Evolutionary conservation across 2,888 invertebrate genomes (phyloP).

Genomic region (Augiades crinisus): DNA sequence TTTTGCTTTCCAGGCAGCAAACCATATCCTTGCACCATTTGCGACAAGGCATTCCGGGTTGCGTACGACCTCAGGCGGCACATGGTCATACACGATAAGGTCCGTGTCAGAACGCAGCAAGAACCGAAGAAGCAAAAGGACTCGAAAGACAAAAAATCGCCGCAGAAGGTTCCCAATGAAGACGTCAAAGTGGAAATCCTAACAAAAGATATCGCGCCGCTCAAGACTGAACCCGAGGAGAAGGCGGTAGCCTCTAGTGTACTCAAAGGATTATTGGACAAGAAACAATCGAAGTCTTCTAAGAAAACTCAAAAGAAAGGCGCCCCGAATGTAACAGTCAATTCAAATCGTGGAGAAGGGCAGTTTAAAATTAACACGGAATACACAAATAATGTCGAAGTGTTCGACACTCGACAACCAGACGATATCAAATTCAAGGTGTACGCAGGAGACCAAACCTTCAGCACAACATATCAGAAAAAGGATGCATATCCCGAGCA

Average conservation of each 20-base stretch:
- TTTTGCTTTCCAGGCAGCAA: constrained; percentile 82
- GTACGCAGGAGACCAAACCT: constrained; percentile 33
- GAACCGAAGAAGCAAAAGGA: constrained; percentile 41
- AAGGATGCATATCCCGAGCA: constrained; percentile 36
- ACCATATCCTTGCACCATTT: constrained; percentile 87
- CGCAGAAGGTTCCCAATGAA: constrained; percentile 31
- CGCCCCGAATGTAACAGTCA: constrained; percentile 61
- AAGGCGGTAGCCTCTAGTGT: constrained; percentile 11
- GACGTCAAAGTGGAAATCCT: constrained; percentile 28
- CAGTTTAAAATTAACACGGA: constrained; percentile 41
- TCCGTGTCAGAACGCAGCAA: constrained; percentile 42
- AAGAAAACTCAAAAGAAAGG: constrained; percentile 45
- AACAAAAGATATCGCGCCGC: not conserved
- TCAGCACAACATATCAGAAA: constrained; percentile 23
- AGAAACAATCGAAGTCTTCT: constrained; percentile 36
- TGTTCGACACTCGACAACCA: constrained; percentile 43
- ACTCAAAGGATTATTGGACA: constrained; percentile 37
- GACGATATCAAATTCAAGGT: constrained; percentile 51
- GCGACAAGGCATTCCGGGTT: constrained; percentile 91
- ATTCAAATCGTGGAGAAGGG: constrained; percentile 36
- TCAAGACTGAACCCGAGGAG: constrained; percentile 23
- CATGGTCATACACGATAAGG: constrained; percentile 84
- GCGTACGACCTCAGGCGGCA: constrained; percentile 92
- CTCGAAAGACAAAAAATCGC: constrained; percentile 31
- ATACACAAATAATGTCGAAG: constrained; percentile 40